These are phyloP conservation scores for Phrynosoma platyrhinos DNA, from an alignment of 2,113 vertebrate genomes.

Conservation along the genomic window DNA sequence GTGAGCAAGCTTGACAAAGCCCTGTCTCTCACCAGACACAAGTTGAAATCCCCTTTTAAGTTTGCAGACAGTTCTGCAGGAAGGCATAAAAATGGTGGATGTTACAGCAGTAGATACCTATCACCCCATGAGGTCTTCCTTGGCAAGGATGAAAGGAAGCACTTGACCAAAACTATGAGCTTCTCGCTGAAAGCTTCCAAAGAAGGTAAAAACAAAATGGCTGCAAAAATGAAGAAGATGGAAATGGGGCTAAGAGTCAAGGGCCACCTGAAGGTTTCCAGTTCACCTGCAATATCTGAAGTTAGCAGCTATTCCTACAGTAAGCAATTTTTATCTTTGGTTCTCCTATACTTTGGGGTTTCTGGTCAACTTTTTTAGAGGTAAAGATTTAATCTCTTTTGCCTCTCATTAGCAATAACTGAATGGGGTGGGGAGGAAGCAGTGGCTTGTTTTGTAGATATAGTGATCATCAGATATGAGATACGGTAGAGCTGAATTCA, in stretches of 20 bases:
- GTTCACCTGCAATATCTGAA: slow-evolving; percentile 92
- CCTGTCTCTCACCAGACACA: slow-evolving; percentile 92
- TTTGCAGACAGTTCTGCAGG: slow-evolving; percentile 78
- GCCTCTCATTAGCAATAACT: background rate
- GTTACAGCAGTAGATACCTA: slow-evolving; percentile 74
- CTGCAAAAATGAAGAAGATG: slow-evolving; percentile 84
- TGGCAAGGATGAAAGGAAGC: slow-evolving; percentile 81
- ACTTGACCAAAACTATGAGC: slow-evolving; percentile 80
- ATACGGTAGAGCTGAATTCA: background rate
- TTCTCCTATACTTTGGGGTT: background rate
- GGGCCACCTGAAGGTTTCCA: slow-evolving; percentile 87
- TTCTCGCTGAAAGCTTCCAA: slow-evolving; percentile 80
- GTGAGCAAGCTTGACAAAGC: slow-evolving; percentile 93
- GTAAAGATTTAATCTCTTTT: background rate
- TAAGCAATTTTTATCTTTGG: slow-evolving; percentile 79
- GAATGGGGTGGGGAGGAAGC: background rate
- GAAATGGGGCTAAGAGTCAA: slow-evolving; percentile 85
- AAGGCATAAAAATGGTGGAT: slow-evolving; percentile 73
- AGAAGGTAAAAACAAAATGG: slow-evolving; percentile 89
- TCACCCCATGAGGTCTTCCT: slow-evolving; percentile 74
- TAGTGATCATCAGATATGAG: background rate
- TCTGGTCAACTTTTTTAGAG: background rate
- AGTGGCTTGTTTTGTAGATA: background rate
- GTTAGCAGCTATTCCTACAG: slow-evolving; percentile 96
- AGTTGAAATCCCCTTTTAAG: slow-evolving; percentile 85